A percentile compares a stretch with the other conserved stretches of the same genome.
phyloP scores from a whole-genome alignment of 2,797 vertebrate genomes.

The Pantherophis vulpinus region DNA sequence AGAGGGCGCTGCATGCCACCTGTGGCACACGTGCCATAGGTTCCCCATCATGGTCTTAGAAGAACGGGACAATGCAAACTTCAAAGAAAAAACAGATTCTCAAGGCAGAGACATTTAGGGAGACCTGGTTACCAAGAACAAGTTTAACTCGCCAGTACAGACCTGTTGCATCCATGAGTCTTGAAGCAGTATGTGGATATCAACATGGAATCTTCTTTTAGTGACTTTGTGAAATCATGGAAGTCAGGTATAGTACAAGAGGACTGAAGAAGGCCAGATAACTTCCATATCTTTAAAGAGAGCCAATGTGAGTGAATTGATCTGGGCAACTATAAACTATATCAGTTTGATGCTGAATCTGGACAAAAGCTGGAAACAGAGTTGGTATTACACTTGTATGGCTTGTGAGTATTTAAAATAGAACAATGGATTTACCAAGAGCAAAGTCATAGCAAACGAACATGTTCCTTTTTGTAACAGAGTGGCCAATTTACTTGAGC shows the following conservation, averaged over 20 bases:
- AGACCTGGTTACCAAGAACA: too few species aligned
- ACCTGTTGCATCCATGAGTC: neutral
- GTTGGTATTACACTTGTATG: neutral
- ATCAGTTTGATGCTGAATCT: neutral
- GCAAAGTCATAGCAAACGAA: neutral
- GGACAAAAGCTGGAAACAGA: neutral
- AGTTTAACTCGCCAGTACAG: neutral
- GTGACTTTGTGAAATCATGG: neutral
- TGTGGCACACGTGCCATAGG: too few species aligned
- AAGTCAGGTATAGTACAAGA: neutral
- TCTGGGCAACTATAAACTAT: neutral
- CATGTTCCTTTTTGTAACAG: neutral
- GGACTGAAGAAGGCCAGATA: neutral
- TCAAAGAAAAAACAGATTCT: neutral
- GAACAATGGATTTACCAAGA: neutral
- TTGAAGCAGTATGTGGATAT: neutral
- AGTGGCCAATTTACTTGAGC: neutral
- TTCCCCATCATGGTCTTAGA: neutral
- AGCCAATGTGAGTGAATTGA: neutral
- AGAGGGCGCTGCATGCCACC: too few species aligned
- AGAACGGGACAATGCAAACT: neutral
- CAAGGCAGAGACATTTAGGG: neutral
- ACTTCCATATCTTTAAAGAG: neutral
- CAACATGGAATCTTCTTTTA: neutral
- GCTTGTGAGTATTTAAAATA: neutral